Base-by-base conservation (phyloP, 2,888 invertebrate genomes). In the Epinotia demarniana region DNA sequence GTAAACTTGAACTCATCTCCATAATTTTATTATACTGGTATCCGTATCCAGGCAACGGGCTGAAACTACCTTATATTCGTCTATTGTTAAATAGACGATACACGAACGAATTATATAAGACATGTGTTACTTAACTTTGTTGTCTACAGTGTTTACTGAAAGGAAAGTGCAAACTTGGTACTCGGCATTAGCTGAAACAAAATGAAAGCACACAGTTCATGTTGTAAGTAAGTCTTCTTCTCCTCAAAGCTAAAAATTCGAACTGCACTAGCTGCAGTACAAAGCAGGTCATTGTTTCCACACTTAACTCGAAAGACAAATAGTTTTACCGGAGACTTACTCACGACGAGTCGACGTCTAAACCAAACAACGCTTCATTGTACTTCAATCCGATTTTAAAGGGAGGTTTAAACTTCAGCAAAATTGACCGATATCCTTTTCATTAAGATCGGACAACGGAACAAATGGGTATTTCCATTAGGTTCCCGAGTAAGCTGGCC, bases 401-500 rank as follows among this genome's bases (percentile, higher is more conserved):
- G 71, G 78, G 63, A 72, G 79, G 80, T 80, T 79, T 79, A 79
- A 80, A 79, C 78, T 76, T 76, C 76, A 81, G 77, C 79, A 76
- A 75, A 79, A 81, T 80, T 79, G 78, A 76, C 77, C 78, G 78
- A 80, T 82, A 82, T 81, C 81, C 82, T 78, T 81, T 83, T 84
- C 82, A 85, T 86, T 83, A 84, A 79, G 75, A 72, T 79, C 69
- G 77, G 78, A 80, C 81, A 82, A 75, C 75, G 79, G 79, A 80
- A 80, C 82, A 82, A 85, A 84, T 84, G 79, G 80, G 75, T 75
- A 77, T 81, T 83, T 82, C 84, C 83, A 85, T 86, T 84, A 82
- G 77, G 80, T 72, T 70, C 76, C 70, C 63, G 58, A 69, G 78
- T 75, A 77, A 79, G 77, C 78, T 77, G 72, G 67, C 75, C 66